Evolutionary conservation across 1,140 invertebrate genomes (phyloP).

Genomic region (Nasonia vitripennis): DNA sequence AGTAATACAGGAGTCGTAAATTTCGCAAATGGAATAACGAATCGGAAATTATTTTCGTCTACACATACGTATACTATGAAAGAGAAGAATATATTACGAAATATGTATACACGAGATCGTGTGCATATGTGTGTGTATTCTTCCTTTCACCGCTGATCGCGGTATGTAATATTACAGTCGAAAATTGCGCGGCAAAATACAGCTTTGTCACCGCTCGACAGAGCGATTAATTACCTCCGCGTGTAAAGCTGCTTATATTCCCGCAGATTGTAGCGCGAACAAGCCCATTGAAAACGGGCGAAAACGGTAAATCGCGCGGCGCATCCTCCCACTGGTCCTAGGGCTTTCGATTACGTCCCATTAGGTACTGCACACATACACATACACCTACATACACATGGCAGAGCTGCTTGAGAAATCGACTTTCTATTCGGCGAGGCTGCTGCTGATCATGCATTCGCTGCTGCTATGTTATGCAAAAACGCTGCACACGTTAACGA

Average conservation of each 20-base stretch:
- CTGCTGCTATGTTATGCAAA: conserved; percentile 61
- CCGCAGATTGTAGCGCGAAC: background rate
- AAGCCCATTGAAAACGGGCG: background rate
- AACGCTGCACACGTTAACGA: conserved; percentile 63
- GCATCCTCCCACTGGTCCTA: background rate
- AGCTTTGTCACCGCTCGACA: too few relatives aligned
- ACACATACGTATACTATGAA: background rate
- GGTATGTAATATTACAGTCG: too few relatives aligned
- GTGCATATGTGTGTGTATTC: background rate
- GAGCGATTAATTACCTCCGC: too few relatives aligned
- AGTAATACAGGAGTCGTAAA: background rate
- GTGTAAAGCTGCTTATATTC: too few relatives aligned
- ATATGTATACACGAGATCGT: too few relatives aligned
- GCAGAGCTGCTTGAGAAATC: conserved; percentile 58
- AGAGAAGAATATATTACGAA: background rate
- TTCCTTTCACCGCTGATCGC: background rate
- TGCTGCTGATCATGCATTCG: conserved; percentile 26
- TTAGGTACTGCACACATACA: conserved; percentile 61
- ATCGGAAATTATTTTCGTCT: background rate
- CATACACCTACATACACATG: too few relatives aligned
- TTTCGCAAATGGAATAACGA: background rate
- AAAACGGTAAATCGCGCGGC: background rate
- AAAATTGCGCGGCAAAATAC: too few relatives aligned
- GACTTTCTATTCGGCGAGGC: conserved; percentile 63
- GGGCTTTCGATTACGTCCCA: conserved; percentile 59